phyloP scores from a whole-genome alignment of 1,140 invertebrate genomes.

The Helicoverpa armigera region DNA sequence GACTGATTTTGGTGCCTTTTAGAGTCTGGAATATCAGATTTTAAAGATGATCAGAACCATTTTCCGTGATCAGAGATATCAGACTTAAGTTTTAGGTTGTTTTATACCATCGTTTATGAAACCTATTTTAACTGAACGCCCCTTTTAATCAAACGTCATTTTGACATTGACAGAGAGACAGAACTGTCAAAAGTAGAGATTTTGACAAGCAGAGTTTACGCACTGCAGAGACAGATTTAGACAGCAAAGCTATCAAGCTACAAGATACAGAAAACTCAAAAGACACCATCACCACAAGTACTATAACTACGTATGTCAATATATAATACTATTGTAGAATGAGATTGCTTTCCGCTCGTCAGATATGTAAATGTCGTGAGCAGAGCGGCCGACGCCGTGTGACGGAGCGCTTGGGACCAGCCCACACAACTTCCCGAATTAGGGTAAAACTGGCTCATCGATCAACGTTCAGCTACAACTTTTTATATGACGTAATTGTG shows the following conservation, averaged over 20 bases:
- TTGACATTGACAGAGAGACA: background rate
- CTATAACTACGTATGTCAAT: conserved; percentile 69
- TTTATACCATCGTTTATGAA: too few species aligned
- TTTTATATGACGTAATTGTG: too few species aligned
- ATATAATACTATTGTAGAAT: conserved; percentile 65
- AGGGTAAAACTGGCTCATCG: background rate
- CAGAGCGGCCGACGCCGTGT: conserved; percentile 53
- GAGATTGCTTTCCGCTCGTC: conserved; percentile 79
- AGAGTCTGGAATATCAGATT: background rate
- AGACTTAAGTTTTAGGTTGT: too few species aligned
- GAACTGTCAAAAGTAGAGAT: too few species aligned
- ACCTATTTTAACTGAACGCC: background rate
- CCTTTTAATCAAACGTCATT: background rate
- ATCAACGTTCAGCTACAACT: too few species aligned
- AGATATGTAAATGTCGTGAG: conserved; percentile 78
- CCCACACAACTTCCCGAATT: background rate
- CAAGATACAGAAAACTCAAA: background rate
- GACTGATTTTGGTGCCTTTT: conserved; percentile 26
- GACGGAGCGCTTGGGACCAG: conserved; percentile 35
- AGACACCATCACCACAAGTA: conserved; percentile 38
- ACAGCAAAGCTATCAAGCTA: too few species aligned
- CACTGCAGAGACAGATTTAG: too few species aligned
- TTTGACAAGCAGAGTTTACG: too few species aligned
- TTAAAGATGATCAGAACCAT: too few species aligned
- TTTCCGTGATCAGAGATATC: too few species aligned